A percentile compares a stretch with the other conserved stretches of the same genome.
Evolutionary conservation across 2,888 invertebrate genomes (phyloP).

Genomic region (Yponomeuta cagnagella): DNA sequence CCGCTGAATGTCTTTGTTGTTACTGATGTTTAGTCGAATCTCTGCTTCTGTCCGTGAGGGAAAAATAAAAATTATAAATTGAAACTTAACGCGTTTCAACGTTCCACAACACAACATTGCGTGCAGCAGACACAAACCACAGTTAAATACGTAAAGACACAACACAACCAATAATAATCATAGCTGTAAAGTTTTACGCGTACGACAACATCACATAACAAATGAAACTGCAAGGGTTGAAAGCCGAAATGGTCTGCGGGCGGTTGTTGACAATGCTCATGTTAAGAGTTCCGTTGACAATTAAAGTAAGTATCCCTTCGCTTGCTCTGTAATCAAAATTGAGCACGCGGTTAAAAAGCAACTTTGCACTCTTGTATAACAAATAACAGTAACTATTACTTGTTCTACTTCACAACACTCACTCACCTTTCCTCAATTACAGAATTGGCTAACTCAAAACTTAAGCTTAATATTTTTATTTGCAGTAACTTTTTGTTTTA

Average conservation of each 20-base stretch:
- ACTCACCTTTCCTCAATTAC: too few species aligned
- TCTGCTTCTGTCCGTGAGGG: too few species aligned
- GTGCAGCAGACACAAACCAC: not conserved
- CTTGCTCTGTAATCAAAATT: too few species aligned
- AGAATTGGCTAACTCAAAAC: too few species aligned
- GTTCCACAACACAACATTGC: not conserved
- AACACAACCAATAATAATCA: slow-evolving; percentile 8
- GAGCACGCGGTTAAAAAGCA: too few species aligned
- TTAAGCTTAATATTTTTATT: too few species aligned
- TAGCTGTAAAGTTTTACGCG: slow-evolving; percentile 5
- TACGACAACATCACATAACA: slow-evolving; percentile 3
- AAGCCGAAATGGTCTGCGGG: slow-evolving; percentile 15
- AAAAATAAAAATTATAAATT: too few species aligned
- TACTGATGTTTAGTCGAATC: too few species aligned
- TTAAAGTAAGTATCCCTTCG: not conserved
- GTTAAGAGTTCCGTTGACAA: not conserved
- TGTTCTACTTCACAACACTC: too few species aligned
- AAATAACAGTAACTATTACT: not conserved
- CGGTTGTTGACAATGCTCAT: slow-evolving; percentile 15
- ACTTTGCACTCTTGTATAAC: too few species aligned
- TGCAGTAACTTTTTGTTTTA: too few species aligned
- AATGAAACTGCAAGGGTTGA: slow-evolving; percentile 21
- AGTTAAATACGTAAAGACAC: slow-evolving; percentile 1
- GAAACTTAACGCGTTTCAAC: too few species aligned
- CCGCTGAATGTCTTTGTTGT: not conserved